Conservation (phyloP, 2,888 invertebrate genomes). For the Phorcus lineatus region DNA sequence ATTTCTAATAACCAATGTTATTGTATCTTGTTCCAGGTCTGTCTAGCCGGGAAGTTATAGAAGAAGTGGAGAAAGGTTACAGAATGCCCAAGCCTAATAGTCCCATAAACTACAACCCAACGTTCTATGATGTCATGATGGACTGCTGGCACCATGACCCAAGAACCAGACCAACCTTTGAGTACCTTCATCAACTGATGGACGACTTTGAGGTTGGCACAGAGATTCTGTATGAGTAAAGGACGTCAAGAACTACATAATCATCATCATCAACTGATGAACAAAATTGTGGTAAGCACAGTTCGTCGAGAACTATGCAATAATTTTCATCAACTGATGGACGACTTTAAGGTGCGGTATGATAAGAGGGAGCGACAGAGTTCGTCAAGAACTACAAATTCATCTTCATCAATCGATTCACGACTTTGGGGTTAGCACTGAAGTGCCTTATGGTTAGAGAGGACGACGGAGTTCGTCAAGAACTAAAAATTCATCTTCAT, state of each 20-base stretch:
- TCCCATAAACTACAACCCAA: conserved; percentile 85
- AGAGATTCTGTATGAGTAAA: conserved; percentile 79
- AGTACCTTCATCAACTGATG: conserved; percentile 80
- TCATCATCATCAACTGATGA: no score
- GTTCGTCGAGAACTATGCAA: no score
- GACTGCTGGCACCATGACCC: conserved; percentile 95
- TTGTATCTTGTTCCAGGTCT: conserved; percentile 41
- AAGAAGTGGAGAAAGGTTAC: conserved; percentile 87
- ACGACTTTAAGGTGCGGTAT: no score
- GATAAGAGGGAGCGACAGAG: no score
- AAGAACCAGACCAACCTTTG: conserved; percentile 97
- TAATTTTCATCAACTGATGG: no score
- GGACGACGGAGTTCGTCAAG: conserved; percentile 31
- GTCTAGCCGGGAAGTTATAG: conserved; percentile 57
- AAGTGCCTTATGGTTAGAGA: conserved; percentile 79
- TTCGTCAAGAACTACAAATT: no score
- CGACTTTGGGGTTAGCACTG: conserved; percentile 72
- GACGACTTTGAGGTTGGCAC: conserved; percentile 73
- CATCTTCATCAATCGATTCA: conserved; percentile 77
- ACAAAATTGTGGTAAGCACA: no score
- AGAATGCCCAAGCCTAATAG: conserved; percentile 92
- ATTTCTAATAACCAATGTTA: background rate
- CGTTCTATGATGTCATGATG: conserved; percentile 94
- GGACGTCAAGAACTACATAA: conserved; percentile 14
- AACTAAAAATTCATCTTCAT: no score